Evolutionary conservation across 2,797 vertebrate genomes (phyloP), one percentile per base, ranked within the genome.

Genomic region (Nannoperca obscura): DNA sequence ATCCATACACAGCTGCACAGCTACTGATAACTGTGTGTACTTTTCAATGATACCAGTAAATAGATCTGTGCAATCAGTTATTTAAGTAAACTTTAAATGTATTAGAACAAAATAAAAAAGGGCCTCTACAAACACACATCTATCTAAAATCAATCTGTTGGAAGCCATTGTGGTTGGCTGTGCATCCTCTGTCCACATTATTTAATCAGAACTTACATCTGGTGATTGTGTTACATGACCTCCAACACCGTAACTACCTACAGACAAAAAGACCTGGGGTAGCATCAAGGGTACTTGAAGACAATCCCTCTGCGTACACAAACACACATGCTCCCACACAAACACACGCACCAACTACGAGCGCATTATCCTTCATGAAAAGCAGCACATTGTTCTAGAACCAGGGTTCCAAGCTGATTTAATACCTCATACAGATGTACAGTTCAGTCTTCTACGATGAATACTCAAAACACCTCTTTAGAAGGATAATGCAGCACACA

Each of bases 181-280:
- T 38, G 19, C 14, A 47, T 57, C 49, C 40, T 65, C 13, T 0
- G 34, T 71, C 13, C 47, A 59, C 32, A 62, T 61, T 59, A 69
- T 83, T 77, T 34, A 72, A 87, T 83, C 65, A 67, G 61, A 61
- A 59, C 14, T 76, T 44, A 76, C 53, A 60, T 78, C 49, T 82
- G 74, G 12, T 67, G 36, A 81, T 67, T 83, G 75, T 74, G 52
- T 83, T 76, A 78, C 74, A 44, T 61, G 85, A 87, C 81, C 76
- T 80, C 47, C 71, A 81, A 87, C 58, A 81, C n/a, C 19, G 40
- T 30, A 22, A 40, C 62, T 7, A 14, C 30, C 27, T 46, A 17
- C 4, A 81, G 47, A 53, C 40, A 68, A 46, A 68, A 50, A 83
- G 64, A 66, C 24, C 44, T 54, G 20, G 38, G 14, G 38, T 13